These are phyloP conservation scores for Hylaeus volcanicus DNA, from an alignment of 1,140 invertebrate species.

Conservation along the genomic window DNA sequence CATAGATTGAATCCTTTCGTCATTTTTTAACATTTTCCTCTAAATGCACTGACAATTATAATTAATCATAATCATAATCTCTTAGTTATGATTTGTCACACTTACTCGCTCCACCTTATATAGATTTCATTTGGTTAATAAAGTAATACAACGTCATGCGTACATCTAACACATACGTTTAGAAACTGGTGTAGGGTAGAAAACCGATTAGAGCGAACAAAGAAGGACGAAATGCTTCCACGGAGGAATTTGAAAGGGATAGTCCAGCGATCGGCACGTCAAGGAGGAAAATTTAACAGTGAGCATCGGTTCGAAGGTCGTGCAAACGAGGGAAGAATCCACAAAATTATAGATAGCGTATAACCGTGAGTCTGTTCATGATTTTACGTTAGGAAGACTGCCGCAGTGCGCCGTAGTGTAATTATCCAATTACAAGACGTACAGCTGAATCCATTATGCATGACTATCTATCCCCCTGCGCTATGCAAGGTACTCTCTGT, in stretches of 20 bases:
- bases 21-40: too few species aligned
- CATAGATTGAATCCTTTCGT: too few species aligned
- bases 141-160: too few species aligned
- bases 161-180: too few species aligned
- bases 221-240: background rate
- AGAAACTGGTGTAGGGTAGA: too few species aligned
- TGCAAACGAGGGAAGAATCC: constrained; percentile 29
- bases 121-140: too few species aligned
- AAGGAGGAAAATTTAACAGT: constrained; percentile 22
- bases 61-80: too few species aligned
- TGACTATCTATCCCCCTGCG: constrained; percentile 25
- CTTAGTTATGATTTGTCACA: too few species aligned
- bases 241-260: background rate
- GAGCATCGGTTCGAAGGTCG: constrained; percentile 14
- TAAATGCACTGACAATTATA: too few species aligned
- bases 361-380: constrained; percentile 45
- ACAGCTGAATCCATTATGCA: constrained; percentile 61
- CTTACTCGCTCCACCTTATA: too few species aligned
- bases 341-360: constrained; percentile 50
- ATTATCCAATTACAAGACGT: constrained; percentile 64
- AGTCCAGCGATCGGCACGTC: background rate
- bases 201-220: background rate
- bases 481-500: constrained; percentile 10
- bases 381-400: constrained; percentile 45
- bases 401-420: constrained; percentile 16